These are phyloP conservation scores for Chloebia gouldiae DNA, from an alignment of 2,113 vertebrate species.

Conservation along the genomic window DNA sequence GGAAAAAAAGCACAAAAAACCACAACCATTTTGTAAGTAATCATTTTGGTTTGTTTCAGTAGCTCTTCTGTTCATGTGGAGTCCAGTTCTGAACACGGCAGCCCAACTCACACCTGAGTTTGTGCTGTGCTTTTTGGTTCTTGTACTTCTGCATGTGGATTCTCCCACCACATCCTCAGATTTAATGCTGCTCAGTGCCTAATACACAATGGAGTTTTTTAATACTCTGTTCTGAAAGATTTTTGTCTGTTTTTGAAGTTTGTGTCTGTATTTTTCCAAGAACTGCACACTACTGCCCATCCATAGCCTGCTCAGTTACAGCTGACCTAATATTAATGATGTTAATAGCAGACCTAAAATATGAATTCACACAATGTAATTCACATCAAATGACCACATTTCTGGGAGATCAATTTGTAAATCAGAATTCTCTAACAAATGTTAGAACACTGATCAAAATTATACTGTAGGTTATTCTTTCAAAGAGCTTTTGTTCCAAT, in stretches of 20 bases:
- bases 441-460: fast-evolving
- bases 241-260: neutral
- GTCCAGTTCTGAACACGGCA: neutral
- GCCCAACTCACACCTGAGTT: neutral
- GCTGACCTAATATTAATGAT: neutral
- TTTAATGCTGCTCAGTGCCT: neutral
- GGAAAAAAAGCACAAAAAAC: fast-evolving
- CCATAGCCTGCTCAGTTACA: neutral
- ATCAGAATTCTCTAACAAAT: neutral
- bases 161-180: fast-evolving
- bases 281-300: neutral
- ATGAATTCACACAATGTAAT: neutral
- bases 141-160: neutral
- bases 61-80: neutral
- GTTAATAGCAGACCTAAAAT: neutral
- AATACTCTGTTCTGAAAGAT: neutral
- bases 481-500: neutral
- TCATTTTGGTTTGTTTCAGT: neutral
- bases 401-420: neutral
- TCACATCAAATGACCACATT: neutral
- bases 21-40: neutral
- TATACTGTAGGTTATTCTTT: neutral
- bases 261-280: neutral
- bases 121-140: neutral
- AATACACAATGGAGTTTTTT: neutral